Percentiles rank a stretch among this genome's conserved stretches.
Conservation (phyloP, 2,888 invertebrate species). For the Calephelis perditalis region DNA sequence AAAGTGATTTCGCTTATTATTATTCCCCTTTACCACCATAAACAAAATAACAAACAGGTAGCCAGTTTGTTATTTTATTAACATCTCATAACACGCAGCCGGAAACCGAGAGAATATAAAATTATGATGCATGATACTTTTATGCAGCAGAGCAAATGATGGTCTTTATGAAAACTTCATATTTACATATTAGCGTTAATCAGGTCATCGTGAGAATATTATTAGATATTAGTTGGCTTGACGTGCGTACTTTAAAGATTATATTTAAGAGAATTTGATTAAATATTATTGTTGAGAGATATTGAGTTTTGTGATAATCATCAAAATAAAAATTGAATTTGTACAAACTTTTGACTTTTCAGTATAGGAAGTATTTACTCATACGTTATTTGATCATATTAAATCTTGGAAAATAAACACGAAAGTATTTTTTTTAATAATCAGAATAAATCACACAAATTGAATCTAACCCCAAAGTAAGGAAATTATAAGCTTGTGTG, state of each 20-base stretch:
- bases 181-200: conserved; percentile 10
- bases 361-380: conserved; percentile 1
- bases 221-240: not conserved
- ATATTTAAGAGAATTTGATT: not conserved
- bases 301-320: not conserved
- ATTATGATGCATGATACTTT: conserved; percentile 10
- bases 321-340: not conserved
- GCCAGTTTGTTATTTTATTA: not conserved
- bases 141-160: not conserved
- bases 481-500: too few species aligned
- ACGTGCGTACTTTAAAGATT: not conserved
- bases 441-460: too few species aligned
- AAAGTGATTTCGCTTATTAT: too few species aligned
- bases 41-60: too few species aligned
- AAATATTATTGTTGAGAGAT: not conserved
- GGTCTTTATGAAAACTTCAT: conserved; percentile 1
- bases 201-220: conserved; percentile 1
- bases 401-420: too few species aligned
- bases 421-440: too few species aligned
- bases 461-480: too few species aligned
- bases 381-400: too few species aligned
- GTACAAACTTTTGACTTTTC: conserved; percentile 15
- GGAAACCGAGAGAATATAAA: conserved; percentile 1
- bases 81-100: not conserved
- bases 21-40: not conserved